Percentiles rank a stretch among this genome's conserved stretches.
Conservation (phyloP, 2,113 vertebrate species). For the Lates calcarifer region DNA sequence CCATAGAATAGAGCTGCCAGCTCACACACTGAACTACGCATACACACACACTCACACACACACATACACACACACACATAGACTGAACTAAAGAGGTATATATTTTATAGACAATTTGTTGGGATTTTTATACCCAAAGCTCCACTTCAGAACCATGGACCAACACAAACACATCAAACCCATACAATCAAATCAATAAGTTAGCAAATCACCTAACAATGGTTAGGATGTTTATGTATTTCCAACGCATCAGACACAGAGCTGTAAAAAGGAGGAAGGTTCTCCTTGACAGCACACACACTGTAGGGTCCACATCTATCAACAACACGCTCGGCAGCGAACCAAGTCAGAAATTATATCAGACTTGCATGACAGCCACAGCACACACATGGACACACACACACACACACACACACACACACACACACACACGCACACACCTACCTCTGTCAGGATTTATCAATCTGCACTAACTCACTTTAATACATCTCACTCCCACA, state of each 20-base stretch:
- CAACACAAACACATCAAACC: constrained; percentile 41
- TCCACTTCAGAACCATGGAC: constrained; percentile 13
- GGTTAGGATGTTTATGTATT: not conserved
- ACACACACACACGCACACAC: constrained; percentile 18
- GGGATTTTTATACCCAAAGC: constrained; percentile 17
- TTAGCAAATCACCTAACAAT: constrained; percentile 13
- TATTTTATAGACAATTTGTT: constrained; percentile 21
- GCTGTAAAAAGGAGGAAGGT: constrained; percentile 20
- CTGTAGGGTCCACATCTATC: constrained; percentile 16
- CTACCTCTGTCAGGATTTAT: constrained; percentile 40
- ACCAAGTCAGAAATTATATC: constrained; percentile 43
- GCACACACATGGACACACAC: constrained; percentile 22
- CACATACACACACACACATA: constrained; percentile 27
- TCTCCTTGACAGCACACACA: constrained; percentile 13
- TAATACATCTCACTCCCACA: constrained; percentile 1
- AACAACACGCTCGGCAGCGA: constrained; percentile 8
- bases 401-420: constrained; percentile 16
- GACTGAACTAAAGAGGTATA: not conserved
- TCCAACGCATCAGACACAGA: constrained; percentile 15
- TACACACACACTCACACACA: constrained; percentile 20
- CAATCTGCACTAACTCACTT: constrained; percentile 23
- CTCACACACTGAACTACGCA: not conserved
- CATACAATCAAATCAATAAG: constrained; percentile 9
- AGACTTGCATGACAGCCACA: constrained; percentile 28
- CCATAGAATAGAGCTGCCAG: constrained; percentile 2